Base-by-base conservation (phyloP, 2,113 vertebrate species). In the Chascanopsetta lugubris region DNA sequence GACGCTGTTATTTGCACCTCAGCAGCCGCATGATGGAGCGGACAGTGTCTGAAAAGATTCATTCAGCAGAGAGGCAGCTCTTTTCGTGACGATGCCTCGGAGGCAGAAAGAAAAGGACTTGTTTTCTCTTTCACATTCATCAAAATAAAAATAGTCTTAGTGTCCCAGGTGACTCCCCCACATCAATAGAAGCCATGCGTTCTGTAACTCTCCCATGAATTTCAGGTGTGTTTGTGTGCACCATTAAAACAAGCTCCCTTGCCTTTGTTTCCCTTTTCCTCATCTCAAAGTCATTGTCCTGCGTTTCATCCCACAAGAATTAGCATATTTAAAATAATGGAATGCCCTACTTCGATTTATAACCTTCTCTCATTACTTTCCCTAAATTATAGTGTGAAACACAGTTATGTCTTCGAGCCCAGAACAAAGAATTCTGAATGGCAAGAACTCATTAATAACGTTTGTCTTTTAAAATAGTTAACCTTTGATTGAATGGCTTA, bases 141-240 rank as follows among this genome's bases (percentile, higher is more conserved):
- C 83, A 87, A 85, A 86, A 85, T 83, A 87, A 82, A 84, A 85
- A 84, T 80, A 88, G 77, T 84, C 75, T 75, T 57, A 83, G 54
- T 61, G 54, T 85, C 79, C 79, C 75, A 61, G 82, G 81, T 75
- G 86, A 82, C 75, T 76, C 50, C 47, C 34, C 22, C 49, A 51
- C 54, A 72, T 79, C 57, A 61, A 70, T 69, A 70, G 69, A 77
- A 80, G 77, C 70, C 40, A 9, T 70, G 65, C 48, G 18, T 61
- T 76, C 64, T 55, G 55, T 50, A 79, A 72, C 38, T 64, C 70
- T 83, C 72, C 47, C 43, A 60, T 56, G 50, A 79, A 75, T 82
- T 82, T 79, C 69, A 83, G 75, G 85, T 82, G 71, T 82, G 85
- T 72, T n/a, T n/a, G 68, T 76, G 34, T 66, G 50, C 45, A 36